Evolutionary conservation across 64 coral and sea anemone species (phyloP).

Genomic region (Pachyseris speciosa): DNA sequence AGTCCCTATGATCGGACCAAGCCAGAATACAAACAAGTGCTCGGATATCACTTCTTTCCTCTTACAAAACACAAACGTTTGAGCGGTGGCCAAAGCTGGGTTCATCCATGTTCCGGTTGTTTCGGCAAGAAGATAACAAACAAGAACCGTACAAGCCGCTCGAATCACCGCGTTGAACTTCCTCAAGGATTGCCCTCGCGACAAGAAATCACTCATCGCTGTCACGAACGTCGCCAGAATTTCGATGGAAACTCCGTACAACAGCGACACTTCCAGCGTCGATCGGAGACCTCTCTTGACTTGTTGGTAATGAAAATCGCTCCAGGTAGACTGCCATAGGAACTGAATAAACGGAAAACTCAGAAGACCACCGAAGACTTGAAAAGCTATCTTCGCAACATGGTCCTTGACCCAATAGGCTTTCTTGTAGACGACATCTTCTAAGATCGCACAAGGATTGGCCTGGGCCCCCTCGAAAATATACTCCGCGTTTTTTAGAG

Average conservation of each 20-base stretch:
- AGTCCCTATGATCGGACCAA: constrained; percentile 79
- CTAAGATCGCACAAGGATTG: constrained; percentile 80
- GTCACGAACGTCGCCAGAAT: constrained; percentile 70
- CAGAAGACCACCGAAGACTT: constrained; percentile 73
- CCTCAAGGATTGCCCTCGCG: constrained; percentile 40
- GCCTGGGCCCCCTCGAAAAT: constrained; percentile 74
- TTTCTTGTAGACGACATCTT: constrained; percentile 64
- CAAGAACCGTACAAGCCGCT: constrained; percentile 40
- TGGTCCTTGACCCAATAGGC: constrained; percentile 52
- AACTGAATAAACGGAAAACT: constrained; percentile 78
- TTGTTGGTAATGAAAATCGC: constrained; percentile 82
- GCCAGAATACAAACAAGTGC: constrained; percentile 89
- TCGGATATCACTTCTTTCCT: constrained; percentile 64
- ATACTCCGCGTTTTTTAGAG: constrained; percentile 75
- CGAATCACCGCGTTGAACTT: constrained; percentile 80
- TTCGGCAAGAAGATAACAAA: constrained; percentile 72
- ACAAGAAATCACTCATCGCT: constrained; percentile 70
- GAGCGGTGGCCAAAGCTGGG: constrained; percentile 83
- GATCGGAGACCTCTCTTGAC: constrained; percentile 69
- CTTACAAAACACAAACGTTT: constrained; percentile 64
- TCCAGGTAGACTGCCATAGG: constrained; percentile 72
- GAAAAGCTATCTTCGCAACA: constrained; percentile 57
- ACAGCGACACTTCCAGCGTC: constrained; percentile 74
- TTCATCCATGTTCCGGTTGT: constrained; percentile 95
- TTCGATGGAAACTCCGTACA: constrained; percentile 77